phyloP scores from a whole-genome alignment of 1,140 invertebrate genomes.

The Dendroctonus valens region DNA sequence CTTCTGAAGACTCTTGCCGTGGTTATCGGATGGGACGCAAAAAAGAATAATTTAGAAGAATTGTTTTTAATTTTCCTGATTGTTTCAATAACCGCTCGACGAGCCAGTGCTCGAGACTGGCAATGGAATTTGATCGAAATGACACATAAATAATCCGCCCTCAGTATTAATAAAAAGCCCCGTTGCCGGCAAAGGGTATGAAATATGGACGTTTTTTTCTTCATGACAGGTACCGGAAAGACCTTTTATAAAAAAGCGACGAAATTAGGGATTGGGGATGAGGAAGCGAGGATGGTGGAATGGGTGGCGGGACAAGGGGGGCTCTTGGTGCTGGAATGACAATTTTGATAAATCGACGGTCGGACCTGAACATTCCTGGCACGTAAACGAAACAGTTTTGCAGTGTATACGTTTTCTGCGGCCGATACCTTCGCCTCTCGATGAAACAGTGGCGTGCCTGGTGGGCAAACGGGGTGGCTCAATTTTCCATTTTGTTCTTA shows the following conservation, averaged over 20 bases:
- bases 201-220: conserved; percentile 31
- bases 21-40: too few species aligned
- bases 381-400: conserved; percentile 28
- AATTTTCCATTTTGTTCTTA: too few species aligned
- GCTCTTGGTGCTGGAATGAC: conserved; percentile 13
- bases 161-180: conserved; percentile 19
- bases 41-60: too few species aligned
- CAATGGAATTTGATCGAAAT: conserved; percentile 1
- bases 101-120: too few species aligned
- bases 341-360: conserved; percentile 32
- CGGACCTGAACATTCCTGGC: conserved; percentile 19
- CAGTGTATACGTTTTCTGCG: conserved; percentile 26
- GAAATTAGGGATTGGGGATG: conserved; percentile 17
- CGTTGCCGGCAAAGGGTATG: conserved; percentile 17
- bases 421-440: conserved; percentile 12
- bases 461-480: too few species aligned
- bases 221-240: conserved; percentile 30
- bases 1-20: too few species aligned
- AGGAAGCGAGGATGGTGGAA: not conserved
- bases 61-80: too few species aligned
- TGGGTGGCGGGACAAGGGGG: not conserved
- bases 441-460: not conserved
- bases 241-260: conserved; percentile 29
- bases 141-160: conserved; percentile 13
- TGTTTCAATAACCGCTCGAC: too few species aligned